Conservation (phyloP, 2,888 invertebrate genomes). For the Carpatolechia fugitivella region DNA sequence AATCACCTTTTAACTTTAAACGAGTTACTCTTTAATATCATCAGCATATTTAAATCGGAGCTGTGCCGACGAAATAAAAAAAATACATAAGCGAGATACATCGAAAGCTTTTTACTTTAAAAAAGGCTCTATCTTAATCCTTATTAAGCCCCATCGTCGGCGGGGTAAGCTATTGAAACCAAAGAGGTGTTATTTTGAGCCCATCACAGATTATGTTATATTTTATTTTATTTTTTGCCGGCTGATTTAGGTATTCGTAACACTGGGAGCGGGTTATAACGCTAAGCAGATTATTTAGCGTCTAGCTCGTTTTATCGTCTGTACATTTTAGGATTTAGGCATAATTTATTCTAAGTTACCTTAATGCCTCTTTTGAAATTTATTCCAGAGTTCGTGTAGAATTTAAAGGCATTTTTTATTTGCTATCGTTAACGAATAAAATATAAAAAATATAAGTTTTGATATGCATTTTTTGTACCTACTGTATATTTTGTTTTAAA, state of each 20-base stretch:
- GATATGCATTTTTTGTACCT: no score
- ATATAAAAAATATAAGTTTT: no score
- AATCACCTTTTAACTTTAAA: conserved; percentile 7
- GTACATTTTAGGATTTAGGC: conserved; percentile 1
- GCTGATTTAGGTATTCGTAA: conserved; percentile 53
- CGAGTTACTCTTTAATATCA: conserved; percentile 30
- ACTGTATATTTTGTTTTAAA: no score
- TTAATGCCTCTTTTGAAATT: neutral
- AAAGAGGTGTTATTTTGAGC: conserved; percentile 69
- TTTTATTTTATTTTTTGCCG: conserved; percentile 43
- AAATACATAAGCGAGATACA: conserved; percentile 54
- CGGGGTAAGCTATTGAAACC: conserved; percentile 63
- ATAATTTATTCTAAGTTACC: neutral
- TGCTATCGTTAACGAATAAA: no score
- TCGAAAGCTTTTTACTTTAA: conserved; percentile 72
- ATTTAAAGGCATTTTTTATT: no score
- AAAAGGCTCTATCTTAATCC: conserved; percentile 75
- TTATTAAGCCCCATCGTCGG: conserved; percentile 66
- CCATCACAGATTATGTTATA: conserved; percentile 60
- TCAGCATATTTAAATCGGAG: conserved; percentile 39
- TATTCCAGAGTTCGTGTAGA: no score
- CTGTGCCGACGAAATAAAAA: conserved; percentile 47
- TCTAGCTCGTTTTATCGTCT: neutral
- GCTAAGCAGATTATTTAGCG: conserved; percentile 48
- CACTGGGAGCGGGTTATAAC: conserved; percentile 51